These are phyloP conservation scores for Xenops minutus DNA, from an alignment of 2,797 vertebrate genomes.

Conservation along the genomic window DNA sequence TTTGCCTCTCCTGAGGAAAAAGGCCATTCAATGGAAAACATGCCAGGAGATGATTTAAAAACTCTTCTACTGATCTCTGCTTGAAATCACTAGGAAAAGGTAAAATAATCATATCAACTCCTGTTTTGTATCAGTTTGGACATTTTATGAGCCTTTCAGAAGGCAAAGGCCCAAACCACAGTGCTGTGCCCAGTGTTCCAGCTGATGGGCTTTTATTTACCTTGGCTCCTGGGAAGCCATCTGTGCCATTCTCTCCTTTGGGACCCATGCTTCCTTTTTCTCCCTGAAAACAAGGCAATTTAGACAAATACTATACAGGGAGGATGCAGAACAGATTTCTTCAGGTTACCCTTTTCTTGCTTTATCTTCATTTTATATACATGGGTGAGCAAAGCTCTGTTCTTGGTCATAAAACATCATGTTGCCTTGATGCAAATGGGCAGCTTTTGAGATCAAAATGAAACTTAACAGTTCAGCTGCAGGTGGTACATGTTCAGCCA, in stretches of 20 bases:
- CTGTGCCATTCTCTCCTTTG: slow-evolving; percentile 82
- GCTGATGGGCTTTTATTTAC: slow-evolving; percentile 53
- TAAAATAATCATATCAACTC: background rate
- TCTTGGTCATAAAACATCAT: background rate
- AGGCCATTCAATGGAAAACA: background rate
- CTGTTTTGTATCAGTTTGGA: background rate
- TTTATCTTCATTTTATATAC: background rate
- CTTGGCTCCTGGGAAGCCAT: slow-evolving; percentile 85
- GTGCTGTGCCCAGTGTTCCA: too few relatives aligned
- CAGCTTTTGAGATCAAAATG: background rate
- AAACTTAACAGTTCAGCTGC: background rate
- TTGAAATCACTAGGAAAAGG: background rate
- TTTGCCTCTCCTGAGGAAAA: background rate
- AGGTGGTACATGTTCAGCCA: background rate
- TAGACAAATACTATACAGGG: rapidly evolving
- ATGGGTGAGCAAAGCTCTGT: background rate
- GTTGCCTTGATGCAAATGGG: background rate
- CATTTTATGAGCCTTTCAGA: background rate
- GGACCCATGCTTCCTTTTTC: slow-evolving; percentile 78
- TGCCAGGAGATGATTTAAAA: background rate
- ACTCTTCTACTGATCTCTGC: background rate
- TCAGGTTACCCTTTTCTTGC: background rate
- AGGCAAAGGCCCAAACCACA: background rate
- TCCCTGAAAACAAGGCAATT: slow-evolving; percentile 75
- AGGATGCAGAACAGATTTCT: background rate